Evolutionary conservation across 2,888 invertebrate genomes (phyloP), one percentile per base, ranked within the genome.

Genomic region (Meteorus cinctellus): DNA sequence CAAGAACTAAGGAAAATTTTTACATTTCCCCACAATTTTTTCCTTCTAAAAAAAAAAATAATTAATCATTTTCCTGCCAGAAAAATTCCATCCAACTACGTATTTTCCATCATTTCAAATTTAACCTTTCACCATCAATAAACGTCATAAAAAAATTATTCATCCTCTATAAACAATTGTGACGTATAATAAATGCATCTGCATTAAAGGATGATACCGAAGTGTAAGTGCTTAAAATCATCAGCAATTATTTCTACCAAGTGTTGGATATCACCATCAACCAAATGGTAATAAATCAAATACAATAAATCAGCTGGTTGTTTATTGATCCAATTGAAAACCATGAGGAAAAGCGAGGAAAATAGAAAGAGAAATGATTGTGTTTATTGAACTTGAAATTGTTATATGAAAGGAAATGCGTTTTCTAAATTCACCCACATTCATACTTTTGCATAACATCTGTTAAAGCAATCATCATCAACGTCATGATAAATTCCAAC

Each of bases 341-440:
- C 41, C 14, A 16, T 48, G 48, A 14, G 48, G 4, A 48, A n/a
- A n/a, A 48, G 48, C n/a, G 48, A n/a, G 48, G 0, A n/a, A 48
- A 48, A 48, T n/a, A 48, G 48, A 48, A n/a, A 16, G 48, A 55
- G 4, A 12, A 12, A 41, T 41, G 41, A 48, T 48, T 48, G 48
- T 71, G 60, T 71, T 71, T 71, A 60, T 72, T 48, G 62, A 63
- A 72, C 71, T 63, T 62, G 34, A 62, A 62, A 31, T 19, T 41
- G 41, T 14, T 45, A 27, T 71, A 27, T 14, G 16, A 14, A 29
- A 45, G 45, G 29, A 63, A 63, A 31, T 62, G 71, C 59, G 36
- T 55, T 55, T 55, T 70, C 59, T 70, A 60, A 41, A 41, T 70
- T 60, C 70, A 67, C 16, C 29, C 16, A 14, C 63, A 45, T 65